Conservation (phyloP, 1,140 invertebrate genomes). For the Thrips palmi region DNA sequence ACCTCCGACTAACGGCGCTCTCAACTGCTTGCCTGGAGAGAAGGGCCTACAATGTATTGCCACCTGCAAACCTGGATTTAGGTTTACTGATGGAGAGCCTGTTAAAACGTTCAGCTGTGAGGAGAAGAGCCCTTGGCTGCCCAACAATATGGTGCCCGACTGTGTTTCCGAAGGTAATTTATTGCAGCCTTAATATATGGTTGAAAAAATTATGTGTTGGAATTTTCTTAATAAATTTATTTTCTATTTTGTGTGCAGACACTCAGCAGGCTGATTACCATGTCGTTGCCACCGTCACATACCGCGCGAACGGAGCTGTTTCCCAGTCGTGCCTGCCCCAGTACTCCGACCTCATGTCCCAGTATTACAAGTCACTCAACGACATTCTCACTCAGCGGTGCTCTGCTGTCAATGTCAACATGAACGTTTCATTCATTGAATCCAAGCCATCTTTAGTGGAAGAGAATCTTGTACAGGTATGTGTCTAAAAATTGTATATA, state of each 20-base stretch:
- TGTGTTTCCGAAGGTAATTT: conserved; percentile 72
- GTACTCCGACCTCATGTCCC: conserved; percentile 66
- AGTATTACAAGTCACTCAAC: conserved; percentile 66
- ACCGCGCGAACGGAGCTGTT: conserved; percentile 76
- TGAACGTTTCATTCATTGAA: conserved; percentile 79
- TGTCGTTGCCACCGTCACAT: conserved; percentile 70
- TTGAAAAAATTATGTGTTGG: not conserved
- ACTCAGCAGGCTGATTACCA: conserved; percentile 87
- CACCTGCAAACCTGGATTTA: conserved; percentile 73
- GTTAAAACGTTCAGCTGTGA: conserved; percentile 74
- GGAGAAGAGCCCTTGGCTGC: conserved; percentile 57
- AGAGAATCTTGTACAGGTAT: conserved; percentile 64
- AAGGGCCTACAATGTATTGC: conserved; percentile 74
- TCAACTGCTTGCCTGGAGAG: conserved; percentile 70
- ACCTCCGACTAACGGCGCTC: conserved; percentile 66
- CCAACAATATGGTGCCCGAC: conserved; percentile 73
- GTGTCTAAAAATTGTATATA: not conserved
- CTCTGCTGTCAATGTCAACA: conserved; percentile 85
- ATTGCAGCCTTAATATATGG: not conserved
- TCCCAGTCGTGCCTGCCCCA: conserved; percentile 62
- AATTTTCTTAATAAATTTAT: conserved; percentile 5
- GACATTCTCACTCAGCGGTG: conserved; percentile 72
- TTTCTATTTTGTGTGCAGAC: conserved; percentile 30
- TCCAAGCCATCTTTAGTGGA: conserved; percentile 54
- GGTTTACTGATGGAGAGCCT: conserved; percentile 79